Evolutionary conservation across 64 coral and sea anemone genomes (phyloP).

Genomic region (Porites australiensis): DNA sequence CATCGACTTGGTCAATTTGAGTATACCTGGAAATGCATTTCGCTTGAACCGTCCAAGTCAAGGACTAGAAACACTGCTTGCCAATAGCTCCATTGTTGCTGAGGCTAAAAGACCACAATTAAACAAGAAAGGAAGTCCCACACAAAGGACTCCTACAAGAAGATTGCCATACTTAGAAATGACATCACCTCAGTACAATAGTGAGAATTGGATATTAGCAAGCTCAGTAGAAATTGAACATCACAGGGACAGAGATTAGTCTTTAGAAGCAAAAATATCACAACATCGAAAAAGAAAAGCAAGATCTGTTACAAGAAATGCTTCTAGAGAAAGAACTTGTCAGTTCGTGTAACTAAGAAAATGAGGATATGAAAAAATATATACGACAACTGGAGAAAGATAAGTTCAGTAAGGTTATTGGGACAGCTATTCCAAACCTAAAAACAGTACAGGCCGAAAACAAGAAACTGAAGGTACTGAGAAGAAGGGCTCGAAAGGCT

Average conservation of each 20-base stretch:
- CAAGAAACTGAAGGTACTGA: constrained; percentile 57
- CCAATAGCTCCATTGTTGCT: no score
- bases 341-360: neutral
- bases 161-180: no score
- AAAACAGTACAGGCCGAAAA: constrained; percentile 60
- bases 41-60: no score
- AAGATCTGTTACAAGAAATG: constrained; percentile 23
- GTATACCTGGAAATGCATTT: no score
- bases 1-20: no score
- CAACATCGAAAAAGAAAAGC: constrained; percentile 38
- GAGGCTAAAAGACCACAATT: no score
- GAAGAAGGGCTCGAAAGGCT: constrained; percentile 59
- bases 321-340: constrained; percentile 3
- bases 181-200: no score
- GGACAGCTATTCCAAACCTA: constrained; percentile 51
- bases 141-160: no score
- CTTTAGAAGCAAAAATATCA: constrained; percentile 40
- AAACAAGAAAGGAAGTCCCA: no score
- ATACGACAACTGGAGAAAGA: constrained; percentile 39
- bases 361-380: neutral
- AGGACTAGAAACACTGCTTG: no score
- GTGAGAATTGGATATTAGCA: neutral
- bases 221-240: neutral
- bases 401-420: neutral
- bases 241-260: neutral